Percentiles rank a stretch among this genome's conserved stretches.
Evolutionary conservation across 2,113 vertebrate genomes (phyloP).

Genomic region (cattle (Bos taurus)): DNA sequence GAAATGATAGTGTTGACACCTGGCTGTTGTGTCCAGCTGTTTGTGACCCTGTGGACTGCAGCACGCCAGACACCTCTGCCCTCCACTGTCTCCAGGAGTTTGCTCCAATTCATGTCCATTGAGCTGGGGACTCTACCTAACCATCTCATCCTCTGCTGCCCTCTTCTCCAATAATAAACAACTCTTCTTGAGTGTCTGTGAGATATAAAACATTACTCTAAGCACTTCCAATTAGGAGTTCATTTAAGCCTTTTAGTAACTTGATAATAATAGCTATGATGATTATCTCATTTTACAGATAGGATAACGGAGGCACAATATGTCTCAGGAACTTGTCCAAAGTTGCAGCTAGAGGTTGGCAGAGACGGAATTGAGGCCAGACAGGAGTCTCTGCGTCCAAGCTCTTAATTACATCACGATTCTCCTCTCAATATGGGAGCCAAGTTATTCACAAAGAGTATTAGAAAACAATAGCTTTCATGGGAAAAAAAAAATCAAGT

Average conservation of each 20-base stretch:
- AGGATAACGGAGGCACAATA: not conserved
- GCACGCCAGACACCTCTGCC: not conserved
- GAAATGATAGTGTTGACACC: too few species aligned
- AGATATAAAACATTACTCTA: rapidly evolving
- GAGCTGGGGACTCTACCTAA: not conserved
- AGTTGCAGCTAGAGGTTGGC: not conserved
- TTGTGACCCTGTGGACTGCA: not conserved
- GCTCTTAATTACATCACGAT: not conserved
- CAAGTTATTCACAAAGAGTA: not conserved
- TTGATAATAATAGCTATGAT: not conserved
- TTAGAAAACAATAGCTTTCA: not conserved
- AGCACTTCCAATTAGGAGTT: not conserved
- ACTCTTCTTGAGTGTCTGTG: not conserved
- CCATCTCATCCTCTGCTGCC: not conserved
- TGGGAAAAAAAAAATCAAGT: not conserved
- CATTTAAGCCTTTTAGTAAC: not conserved
- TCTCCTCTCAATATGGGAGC: not conserved
- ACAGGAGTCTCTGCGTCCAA: not conserved
- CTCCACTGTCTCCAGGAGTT: not conserved
- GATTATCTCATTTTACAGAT: not conserved
- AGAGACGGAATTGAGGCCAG: not conserved
- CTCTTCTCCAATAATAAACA: not conserved
- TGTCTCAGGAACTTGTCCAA: not conserved
- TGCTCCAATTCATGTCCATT: not conserved
- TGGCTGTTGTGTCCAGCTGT: not conserved